Base-by-base conservation (phyloP, 2,113 vertebrate genomes). In the Lepisosteus oculatus region DNA sequence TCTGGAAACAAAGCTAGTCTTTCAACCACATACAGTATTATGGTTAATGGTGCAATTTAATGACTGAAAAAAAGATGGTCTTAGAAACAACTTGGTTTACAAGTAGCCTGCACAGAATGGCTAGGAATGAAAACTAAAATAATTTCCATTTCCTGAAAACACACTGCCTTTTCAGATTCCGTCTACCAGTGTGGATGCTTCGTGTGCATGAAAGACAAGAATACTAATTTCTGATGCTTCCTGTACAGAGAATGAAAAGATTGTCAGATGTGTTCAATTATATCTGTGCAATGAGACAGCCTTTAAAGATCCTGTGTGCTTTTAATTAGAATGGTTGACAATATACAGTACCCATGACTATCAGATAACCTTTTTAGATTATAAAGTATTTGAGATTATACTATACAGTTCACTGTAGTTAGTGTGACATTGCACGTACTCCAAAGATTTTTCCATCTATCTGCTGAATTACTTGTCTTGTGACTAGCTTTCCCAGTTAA, bases 111-210 rank as follows among this genome's bases (percentile, higher is more conserved):
- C 12, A 11, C 47, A 54, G n/a, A 15, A 29, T 15, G 45, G 45
- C 3, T 68, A 15, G 65, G 65, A 17, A 6, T 47, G n/a, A n/a
- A 68, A 43, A 54, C 14, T 17, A 12, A 59, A 59, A 59, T 59
- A 59, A 57, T 17, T 59, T 67, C 14, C 44, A 61, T 45, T 45
- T 61, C 72, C 65, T 61, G 65, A 55, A 61, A 65, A 61, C 7
- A 13, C 47, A 67, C 15, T 8, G 47, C 17, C 8, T 17, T 68
- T 68, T 51, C 47, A 41, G 45, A 15, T 68, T n/a, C 54, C 17
- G 54, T 54, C 15, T 8, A 15, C 47, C 66, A 15, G 66, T n/a
- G 56, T 59, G 56, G 56, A 3, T 59, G 56, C 56, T 59, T 4
- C 3, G 3, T 1, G 56, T 11, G 11, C n/a, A 59, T 59, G n/a